These are phyloP conservation scores for Phainopepla nitens DNA, from an alignment of 2,113 vertebrate species.

Conservation along the genomic window DNA sequence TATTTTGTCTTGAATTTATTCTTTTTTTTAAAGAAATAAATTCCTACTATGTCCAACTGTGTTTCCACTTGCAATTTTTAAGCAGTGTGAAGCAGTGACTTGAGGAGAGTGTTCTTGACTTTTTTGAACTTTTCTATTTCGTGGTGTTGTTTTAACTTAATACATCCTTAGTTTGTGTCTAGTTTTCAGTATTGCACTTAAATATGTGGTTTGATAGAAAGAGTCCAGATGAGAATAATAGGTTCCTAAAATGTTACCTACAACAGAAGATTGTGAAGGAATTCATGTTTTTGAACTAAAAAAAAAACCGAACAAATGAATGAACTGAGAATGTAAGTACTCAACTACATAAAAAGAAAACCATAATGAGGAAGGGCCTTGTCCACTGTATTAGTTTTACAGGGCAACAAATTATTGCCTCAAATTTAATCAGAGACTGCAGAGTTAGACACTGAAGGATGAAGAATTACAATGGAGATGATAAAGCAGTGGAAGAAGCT, in stretches of 20 bases:
- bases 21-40: not conserved
- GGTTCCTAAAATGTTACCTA: not conserved
- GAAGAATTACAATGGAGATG: not conserved
- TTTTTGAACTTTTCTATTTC: not conserved
- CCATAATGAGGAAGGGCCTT: not conserved
- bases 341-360: not conserved
- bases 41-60: not conserved
- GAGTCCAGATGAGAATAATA: not conserved
- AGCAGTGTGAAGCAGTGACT: not conserved
- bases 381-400: not conserved
- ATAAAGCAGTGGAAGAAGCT: not conserved
- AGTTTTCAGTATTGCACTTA: not conserved
- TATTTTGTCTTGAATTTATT: not conserved
- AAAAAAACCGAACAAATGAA: not conserved
- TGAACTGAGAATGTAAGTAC: not conserved
- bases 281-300: not conserved
- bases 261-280: not conserved
- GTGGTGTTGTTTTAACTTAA: not conserved
- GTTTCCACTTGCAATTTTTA: not conserved
- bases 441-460: not conserved
- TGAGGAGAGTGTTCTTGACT: not conserved
- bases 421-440: not conserved
- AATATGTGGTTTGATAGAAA: not conserved
- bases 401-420: not conserved
- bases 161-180: not conserved